Conservation (phyloP, 2,888 invertebrate genomes). For the Ephialtes manifestator region DNA sequence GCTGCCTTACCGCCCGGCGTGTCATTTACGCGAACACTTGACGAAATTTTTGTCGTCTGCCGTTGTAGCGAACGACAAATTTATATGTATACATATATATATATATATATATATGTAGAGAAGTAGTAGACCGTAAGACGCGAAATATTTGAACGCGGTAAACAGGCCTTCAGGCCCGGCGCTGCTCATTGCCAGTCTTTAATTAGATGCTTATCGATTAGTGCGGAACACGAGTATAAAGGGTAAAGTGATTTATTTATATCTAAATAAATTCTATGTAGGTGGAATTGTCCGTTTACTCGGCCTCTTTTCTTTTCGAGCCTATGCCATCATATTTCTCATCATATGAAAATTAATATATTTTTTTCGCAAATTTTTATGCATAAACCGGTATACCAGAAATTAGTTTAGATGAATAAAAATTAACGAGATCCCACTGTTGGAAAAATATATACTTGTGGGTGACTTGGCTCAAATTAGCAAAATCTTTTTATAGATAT, state of each 20-base stretch:
- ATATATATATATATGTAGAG: too few relatives aligned
- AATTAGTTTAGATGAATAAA: too few relatives aligned
- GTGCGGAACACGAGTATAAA: neutral
- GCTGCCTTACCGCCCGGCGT: slow-evolving; percentile 56
- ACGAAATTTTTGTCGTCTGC: slow-evolving; percentile 42
- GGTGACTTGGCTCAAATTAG: too few relatives aligned
- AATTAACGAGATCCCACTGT: too few relatives aligned
- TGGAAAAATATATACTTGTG: too few relatives aligned
- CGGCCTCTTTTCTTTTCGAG: too few relatives aligned
- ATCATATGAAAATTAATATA: neutral
- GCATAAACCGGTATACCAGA: too few relatives aligned
- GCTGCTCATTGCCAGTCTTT: neutral
- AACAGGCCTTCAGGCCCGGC: neutral
- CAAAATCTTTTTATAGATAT: too few relatives aligned
- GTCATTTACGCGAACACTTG: slow-evolving; percentile 41
- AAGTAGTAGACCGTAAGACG: slow-evolving; percentile 12
- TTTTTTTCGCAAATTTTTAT: too few relatives aligned
- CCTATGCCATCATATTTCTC: neutral
- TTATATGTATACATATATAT: slow-evolving; percentile 10
- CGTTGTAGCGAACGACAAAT: neutral
- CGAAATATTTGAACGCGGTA: slow-evolving; percentile 45
- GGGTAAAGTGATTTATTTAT: neutral
- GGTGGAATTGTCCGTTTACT: too few relatives aligned
- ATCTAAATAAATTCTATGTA: neutral
- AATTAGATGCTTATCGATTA: slow-evolving; percentile 23